Evolutionary conservation across 1,140 invertebrate species (phyloP), one percentile per base, ranked within the genome.

Genomic region (Ceratina japonica): DNA sequence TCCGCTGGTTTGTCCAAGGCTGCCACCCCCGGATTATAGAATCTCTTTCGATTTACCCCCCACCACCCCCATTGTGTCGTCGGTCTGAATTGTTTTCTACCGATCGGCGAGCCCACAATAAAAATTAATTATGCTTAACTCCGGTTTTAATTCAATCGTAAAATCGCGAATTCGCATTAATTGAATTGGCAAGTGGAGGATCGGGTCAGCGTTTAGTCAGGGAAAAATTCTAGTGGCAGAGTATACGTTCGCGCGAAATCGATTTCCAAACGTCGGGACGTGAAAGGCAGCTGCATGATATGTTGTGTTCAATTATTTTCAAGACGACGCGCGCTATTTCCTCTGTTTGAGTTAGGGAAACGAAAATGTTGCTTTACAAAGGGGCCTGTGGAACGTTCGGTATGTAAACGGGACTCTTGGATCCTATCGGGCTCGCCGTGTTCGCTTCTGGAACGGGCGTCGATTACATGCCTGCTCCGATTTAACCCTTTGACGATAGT

Each of bases 1-100:
- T 83, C 77, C 69, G 37, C 69, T 73, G 79, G 79, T 81, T 83
- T 78, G 63, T 81, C 68, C 64, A 65, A 80, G 77, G 58, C 61
- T 56, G 31, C 65, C 24, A 58, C 37, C 62, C 69, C 56, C 12
- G 71, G 77, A 84, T 84, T 84, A 83, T 84, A 76, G 77, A 80
- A 75, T 84, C 78, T 72, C 68, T 70, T 44, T 49, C 51, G 27
- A 13, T 76, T 66, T 73, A 49, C 31, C 18, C 51, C 58, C 78
- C 68, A 24, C 44, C 51, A n/a, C 22, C 58, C 63, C n/a, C 61
- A 4, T 12, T 49, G 59, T 49, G n/a, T n/a, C n/a, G n/a, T 51
- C 54, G n/a, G 20, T 74, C 10, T 44, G 3, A 44, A 44, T 8
- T 44, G 37, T 44, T 44, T 44, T 44, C 3, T 44, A 3, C 37